phyloP scores from a whole-genome alignment of 2,888 invertebrate genomes.

The Ecliptopera silaceata region DNA sequence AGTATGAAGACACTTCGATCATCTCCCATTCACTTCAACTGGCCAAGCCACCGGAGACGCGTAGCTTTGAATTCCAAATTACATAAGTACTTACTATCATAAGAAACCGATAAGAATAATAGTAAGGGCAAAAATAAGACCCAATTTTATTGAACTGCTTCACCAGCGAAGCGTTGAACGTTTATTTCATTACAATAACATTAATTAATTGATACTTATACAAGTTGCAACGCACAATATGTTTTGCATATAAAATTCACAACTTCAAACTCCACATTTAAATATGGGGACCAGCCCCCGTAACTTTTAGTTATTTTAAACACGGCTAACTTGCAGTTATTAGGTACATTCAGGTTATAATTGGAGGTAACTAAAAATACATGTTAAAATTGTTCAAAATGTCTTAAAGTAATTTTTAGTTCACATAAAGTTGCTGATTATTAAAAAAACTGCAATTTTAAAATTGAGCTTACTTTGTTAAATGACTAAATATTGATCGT shows the following conservation, averaged over 20 bases:
- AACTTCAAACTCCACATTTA: constrained; percentile 61
- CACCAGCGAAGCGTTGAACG: constrained; percentile 46
- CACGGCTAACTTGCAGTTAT: constrained; percentile 37
- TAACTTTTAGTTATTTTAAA: constrained; percentile 59
- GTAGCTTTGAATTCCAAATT: no score
- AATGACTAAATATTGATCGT: constrained; percentile 45
- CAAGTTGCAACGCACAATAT: constrained; percentile 51
- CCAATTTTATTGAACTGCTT: constrained; percentile 37
- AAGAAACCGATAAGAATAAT: no score
- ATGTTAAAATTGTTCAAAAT: constrained; percentile 20
- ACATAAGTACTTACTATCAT: no score
- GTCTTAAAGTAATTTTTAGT: constrained; percentile 10
- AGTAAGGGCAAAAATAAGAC: constrained; percentile 23
- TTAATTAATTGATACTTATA: constrained; percentile 63
- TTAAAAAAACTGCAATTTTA: constrained; percentile 30
- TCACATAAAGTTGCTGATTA: background rate
- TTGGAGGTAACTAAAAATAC: constrained; percentile 35
- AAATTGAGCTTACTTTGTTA: constrained; percentile 65
- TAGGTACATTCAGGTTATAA: constrained; percentile 44
- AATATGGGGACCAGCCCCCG: constrained; percentile 76
- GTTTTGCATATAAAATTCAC: constrained; percentile 70
- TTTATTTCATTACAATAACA: constrained; percentile 60
- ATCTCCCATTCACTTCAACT: no score
- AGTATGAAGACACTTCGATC: no score
- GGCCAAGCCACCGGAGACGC: no score